Percentiles rank a stretch among this genome's conserved stretches.
Conservation (phyloP, 2,888 invertebrate species). For the Bombylius discolor region DNA sequence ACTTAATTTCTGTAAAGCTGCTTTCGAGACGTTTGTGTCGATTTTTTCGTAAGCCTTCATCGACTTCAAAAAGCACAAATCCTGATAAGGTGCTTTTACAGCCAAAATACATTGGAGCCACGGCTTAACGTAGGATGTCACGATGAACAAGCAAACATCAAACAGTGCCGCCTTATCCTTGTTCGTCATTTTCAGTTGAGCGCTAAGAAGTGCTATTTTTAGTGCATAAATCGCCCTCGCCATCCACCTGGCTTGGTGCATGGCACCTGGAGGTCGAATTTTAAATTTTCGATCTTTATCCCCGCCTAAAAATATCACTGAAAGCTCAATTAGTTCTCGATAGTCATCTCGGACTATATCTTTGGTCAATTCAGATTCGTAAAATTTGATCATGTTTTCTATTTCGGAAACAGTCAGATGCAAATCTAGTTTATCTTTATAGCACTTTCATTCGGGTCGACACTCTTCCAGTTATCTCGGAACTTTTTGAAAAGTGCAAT, state of each 20-base stretch:
- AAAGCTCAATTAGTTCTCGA: too few species aligned
- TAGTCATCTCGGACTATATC: slow-evolving; percentile 15
- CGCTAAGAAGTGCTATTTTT: slow-evolving; percentile 13
- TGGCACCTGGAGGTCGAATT: slow-evolving; percentile 21
- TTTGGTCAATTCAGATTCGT: slow-evolving; percentile 13
- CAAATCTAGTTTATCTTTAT: slow-evolving; percentile 18
- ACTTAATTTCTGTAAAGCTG: too few species aligned
- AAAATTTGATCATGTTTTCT: slow-evolving; percentile 1
- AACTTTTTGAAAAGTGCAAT: slow-evolving; percentile 16
- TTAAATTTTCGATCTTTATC: slow-evolving; percentile 8
- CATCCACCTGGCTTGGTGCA: slow-evolving; percentile 23
- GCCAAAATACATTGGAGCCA: too few species aligned
- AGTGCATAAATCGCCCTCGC: slow-evolving; percentile 19
- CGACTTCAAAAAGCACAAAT: too few species aligned
- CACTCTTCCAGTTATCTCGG: slow-evolving; percentile 2
- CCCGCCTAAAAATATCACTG: slow-evolving; percentile 10
- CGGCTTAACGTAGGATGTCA: too few species aligned
- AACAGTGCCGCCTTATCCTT: slow-evolving; percentile 12
- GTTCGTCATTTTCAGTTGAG: slow-evolving; percentile 9
- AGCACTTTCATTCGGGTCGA: slow-evolving; percentile 1
- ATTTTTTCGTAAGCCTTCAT: too few species aligned
- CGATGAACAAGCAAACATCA: slow-evolving; percentile 15
- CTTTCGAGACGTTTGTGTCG: too few species aligned
- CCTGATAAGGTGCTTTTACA: too few species aligned
- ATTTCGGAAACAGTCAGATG: too few species aligned